Base-by-base conservation (phyloP, 2,797 vertebrate species). In the Chelon labrosus region DNA sequence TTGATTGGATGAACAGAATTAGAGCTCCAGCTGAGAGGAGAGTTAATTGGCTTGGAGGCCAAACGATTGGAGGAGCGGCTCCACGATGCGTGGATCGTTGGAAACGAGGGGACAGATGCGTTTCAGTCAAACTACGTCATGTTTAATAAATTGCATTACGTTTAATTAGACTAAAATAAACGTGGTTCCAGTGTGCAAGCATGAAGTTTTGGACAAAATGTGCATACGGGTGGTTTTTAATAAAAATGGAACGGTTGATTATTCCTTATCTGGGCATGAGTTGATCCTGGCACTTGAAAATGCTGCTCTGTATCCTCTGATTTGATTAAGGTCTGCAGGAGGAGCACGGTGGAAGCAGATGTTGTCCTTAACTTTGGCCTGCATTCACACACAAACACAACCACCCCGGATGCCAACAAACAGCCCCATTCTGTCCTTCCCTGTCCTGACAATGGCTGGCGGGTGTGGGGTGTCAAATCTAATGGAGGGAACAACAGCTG, bases 401-500 rank as follows among this genome's bases (percentile, higher is more conserved):
- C 66, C 46, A 5, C 54, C 51, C 27, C 10, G 17, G 10, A 58
- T 73, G 77, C 80, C 86, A 83, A 85, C 71, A 85, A 82, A 87
- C 77, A 65, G 72, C 12, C 65, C 67, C 51, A 60, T 84, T 86
- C 79, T 87, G 82, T 84, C 79, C 87, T 83, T 83, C 81, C 77
- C 83, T 39, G 49, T 73, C 42, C 81, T 86, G 82, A 92, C 90
- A 91, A 91, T 86, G 76, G 81, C 82, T 52, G 86, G 64, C 42
- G 85, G 87, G 79, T 76, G 84, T 51, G 50, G 85, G 76, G 79
- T 73, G 89, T 90, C 84, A 82, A 87, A 89, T 89, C 86, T 77
- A 83, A 92, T 90, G 80, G 85, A 85, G 73, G 73, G 54, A 88
- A 90, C 82, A 92, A 92, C 86, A 86, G 85, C 85, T 87, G 88